Evolutionary conservation across 2,113 vertebrate genomes (phyloP).

Genomic region (mouse (Mus musculus)): DNA sequence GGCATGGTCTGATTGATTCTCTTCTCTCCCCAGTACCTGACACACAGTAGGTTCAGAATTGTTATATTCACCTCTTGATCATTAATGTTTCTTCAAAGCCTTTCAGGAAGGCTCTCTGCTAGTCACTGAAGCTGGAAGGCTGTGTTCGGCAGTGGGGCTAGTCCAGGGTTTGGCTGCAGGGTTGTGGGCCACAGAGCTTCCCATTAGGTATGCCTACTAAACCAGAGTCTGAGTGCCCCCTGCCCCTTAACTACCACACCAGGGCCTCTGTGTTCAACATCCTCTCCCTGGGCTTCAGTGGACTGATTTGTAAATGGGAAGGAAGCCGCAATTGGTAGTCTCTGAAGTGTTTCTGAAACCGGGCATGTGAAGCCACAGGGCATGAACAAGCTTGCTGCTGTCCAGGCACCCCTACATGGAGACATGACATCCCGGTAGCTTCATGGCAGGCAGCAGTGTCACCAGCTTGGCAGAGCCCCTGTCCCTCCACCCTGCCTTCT

Average conservation of each 20-base stretch:
- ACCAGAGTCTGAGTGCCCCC: rapidly evolving
- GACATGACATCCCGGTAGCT: conserved; percentile 84
- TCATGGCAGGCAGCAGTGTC: conserved; percentile 78
- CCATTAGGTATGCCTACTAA: rapidly evolving
- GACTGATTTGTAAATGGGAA: not conserved
- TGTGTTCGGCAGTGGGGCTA: rapidly evolving
- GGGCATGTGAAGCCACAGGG: not conserved
- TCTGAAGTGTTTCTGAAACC: not conserved
- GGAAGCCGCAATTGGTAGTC: rapidly evolving
- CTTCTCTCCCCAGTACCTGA: not conserved
- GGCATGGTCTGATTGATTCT: not conserved
- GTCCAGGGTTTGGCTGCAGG: no score
- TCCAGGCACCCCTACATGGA: not conserved
- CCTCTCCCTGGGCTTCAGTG: not conserved
- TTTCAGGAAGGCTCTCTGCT: no score
- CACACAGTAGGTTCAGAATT: not conserved
- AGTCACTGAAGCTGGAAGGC: not conserved
- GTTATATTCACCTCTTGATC: rapidly evolving
- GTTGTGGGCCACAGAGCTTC: not conserved
- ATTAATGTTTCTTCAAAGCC: rapidly evolving
- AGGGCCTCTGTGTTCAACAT: not conserved
- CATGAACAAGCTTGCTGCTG: rapidly evolving
- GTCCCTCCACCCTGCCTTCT: not conserved
- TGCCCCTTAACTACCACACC: rapidly evolving
- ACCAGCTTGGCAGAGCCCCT: conserved; percentile 69